These are phyloP conservation scores for Drosophila funebris DNA, from an alignment of 1,140 invertebrate species.

Conservation along the genomic window DNA sequence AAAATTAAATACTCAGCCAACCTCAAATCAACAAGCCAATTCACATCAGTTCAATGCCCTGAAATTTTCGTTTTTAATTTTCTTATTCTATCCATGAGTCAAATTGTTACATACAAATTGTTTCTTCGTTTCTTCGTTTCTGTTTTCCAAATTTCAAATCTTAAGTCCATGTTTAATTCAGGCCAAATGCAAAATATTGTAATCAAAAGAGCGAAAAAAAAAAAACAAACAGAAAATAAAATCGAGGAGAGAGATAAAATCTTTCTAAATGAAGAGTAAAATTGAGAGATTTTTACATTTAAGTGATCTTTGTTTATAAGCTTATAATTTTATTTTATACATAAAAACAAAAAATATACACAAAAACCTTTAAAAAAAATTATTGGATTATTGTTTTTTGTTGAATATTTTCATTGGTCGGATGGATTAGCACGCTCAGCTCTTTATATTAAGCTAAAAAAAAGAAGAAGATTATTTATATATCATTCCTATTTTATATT, in stretches of 20 bases:
- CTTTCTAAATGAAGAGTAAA: slow-evolving; percentile 67
- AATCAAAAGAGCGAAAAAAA: slow-evolving; percentile 50
- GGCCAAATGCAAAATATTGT: slow-evolving; percentile 32
- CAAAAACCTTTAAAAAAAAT: slow-evolving; percentile 51
- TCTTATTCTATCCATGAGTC: slow-evolving; percentile 24
- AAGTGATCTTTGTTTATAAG: slow-evolving; percentile 84
- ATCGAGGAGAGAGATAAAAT: slow-evolving; percentile 69
- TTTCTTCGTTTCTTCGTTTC: slow-evolving; percentile 39
- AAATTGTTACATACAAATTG: slow-evolving; percentile 29
- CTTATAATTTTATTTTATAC: slow-evolving; percentile 84
- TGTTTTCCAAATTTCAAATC: slow-evolving; percentile 33
- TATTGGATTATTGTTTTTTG: neutral
- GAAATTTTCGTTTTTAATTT: slow-evolving; percentile 27
- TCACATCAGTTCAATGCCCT: slow-evolving; percentile 47
- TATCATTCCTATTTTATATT: neutral
- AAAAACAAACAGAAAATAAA: slow-evolving; percentile 57
- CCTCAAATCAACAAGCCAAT: slow-evolving; percentile 37
- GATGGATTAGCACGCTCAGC: no score
- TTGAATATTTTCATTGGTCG: neutral
- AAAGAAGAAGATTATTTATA: no score
- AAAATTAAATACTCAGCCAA: slow-evolving; percentile 52
- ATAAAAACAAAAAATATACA: slow-evolving; percentile 76
- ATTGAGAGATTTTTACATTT: slow-evolving; percentile 83
- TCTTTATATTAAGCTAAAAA: no score
- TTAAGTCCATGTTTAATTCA: slow-evolving; percentile 17